These are phyloP conservation scores for Forpus xanthops DNA, from an alignment of 2,797 vertebrate species.

Conservation along the genomic window DNA sequence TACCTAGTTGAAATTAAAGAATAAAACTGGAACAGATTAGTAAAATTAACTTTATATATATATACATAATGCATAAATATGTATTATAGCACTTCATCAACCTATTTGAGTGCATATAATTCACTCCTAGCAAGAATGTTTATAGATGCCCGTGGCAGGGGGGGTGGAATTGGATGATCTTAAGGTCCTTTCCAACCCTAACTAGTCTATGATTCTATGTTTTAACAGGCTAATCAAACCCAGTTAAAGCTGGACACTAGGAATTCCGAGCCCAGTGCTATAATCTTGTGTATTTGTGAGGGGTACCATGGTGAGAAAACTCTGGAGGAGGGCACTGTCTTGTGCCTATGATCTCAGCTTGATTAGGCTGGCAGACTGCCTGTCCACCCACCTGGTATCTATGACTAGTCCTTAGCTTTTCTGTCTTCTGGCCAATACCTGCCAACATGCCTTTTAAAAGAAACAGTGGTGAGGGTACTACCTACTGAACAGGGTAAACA, in stretches of 20 bases:
- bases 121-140: not conserved
- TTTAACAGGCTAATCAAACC: not conserved
- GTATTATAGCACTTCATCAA: not conserved
- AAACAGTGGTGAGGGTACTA: not conserved
- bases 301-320: not conserved
- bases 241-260: not conserved
- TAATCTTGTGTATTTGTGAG: not conserved
- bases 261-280: not conserved
- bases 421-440: not conserved
- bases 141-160: not conserved
- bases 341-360: conserved; percentile 26
- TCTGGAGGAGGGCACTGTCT: conserved; percentile 12
- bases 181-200: not conserved
- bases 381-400: not conserved
- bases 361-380: not conserved
- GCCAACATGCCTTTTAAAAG: not conserved
- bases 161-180: not conserved
- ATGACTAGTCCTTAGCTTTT: not conserved
- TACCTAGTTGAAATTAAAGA: not conserved
- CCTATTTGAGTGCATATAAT: not conserved
- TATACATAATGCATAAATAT: not conserved
- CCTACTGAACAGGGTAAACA: not conserved
- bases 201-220: not conserved
- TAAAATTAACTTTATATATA: not conserved
- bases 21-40: not conserved